Base-by-base conservation (phyloP, 2,113 vertebrate genomes). In the Melanocharis versteri region DNA sequence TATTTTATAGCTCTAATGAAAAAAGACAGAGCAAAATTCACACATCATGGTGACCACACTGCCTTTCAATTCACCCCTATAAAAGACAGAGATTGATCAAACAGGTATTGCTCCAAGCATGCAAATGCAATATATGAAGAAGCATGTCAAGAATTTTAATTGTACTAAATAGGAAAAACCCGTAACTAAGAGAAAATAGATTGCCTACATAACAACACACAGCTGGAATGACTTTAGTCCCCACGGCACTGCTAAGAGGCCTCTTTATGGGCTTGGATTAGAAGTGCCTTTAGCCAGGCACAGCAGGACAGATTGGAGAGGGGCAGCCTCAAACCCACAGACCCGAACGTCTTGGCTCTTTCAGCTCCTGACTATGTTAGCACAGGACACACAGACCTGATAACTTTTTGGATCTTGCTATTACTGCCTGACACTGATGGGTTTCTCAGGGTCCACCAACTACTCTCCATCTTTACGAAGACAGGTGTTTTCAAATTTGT, bases 191-290 rank as follows among this genome's bases (percentile, higher is more conserved):
- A 88, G 68, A 91, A 94, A 94, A 91, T 83, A 91, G 70, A 91
- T 91, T 93, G 78, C 87, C 87, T 88, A 27, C 57, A 50, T 72
- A 91, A 68, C 9, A 93, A 30, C 65, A 85, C 22, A 44, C 89
- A 96, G 93, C 94, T 96, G 91, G 77, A 97, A 91, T 77, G 87
- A 91, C 81, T 96, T 83, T 53, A 90, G 86, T 62, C 83, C 72
- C 56, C 80, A 71, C 0, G 0, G 66, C 47, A 65, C 13, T 54
- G 62, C 82, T 76, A 77, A 80, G 75, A 93, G 91, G 81, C 73
- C 77, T 72, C 61, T 91, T 89, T 93, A 89, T 61, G 45, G 54
- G 81, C 73, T 90, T 94, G 76, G 75, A 90, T 81, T 90, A 87
- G 60, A 91, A 93, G 37, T 69, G 82, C 70, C 45, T 88, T 70